A percentile compares a stretch with the other conserved stretches of the same genome.
Conservation (phyloP, 2,113 vertebrate genomes). For the Takifugu flavidus region DNA sequence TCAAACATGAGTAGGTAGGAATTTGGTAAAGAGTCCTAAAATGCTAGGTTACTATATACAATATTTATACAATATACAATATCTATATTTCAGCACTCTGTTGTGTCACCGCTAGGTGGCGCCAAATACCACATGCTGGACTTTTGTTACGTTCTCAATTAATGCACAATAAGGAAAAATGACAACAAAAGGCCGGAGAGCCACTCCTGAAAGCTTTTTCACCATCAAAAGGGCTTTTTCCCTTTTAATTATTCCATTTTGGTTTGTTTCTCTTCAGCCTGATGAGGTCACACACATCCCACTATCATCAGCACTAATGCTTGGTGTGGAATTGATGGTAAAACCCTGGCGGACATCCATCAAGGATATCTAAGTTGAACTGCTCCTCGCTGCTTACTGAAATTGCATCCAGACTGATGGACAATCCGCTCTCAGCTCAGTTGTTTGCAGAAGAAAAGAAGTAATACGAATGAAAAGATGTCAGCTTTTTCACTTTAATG, state of each 20-base stretch:
- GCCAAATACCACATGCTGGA: too few species aligned
- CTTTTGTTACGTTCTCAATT: too few species aligned
- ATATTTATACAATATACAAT: too few species aligned
- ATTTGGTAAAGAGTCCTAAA: too few species aligned
- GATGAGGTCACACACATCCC: conserved; percentile 5
- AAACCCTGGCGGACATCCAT: background rate
- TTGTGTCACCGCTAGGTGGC: too few species aligned
- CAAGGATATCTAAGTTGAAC: background rate
- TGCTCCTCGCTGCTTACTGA: conserved; percentile 21
- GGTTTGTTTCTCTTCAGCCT: conserved; percentile 1
- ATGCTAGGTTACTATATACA: too few species aligned
- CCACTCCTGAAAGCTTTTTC: too few species aligned
- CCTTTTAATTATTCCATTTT: conserved; percentile 3
- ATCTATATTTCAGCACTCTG: too few species aligned
- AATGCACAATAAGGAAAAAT: too few species aligned
- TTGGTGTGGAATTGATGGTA: conserved; percentile 7
- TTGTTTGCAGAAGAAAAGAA: background rate
- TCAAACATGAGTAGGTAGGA: too few species aligned
- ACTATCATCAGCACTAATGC: conserved; percentile 21
- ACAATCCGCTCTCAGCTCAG: too few species aligned
- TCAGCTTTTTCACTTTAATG: conserved; percentile 17
- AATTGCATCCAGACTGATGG: conserved; percentile 12
- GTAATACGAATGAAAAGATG: background rate
- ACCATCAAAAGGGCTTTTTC: background rate
- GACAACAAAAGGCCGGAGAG: too few species aligned